Evolutionary conservation across 2,888 invertebrate species (phyloP).

Genomic region (Escarpia spicata): DNA sequence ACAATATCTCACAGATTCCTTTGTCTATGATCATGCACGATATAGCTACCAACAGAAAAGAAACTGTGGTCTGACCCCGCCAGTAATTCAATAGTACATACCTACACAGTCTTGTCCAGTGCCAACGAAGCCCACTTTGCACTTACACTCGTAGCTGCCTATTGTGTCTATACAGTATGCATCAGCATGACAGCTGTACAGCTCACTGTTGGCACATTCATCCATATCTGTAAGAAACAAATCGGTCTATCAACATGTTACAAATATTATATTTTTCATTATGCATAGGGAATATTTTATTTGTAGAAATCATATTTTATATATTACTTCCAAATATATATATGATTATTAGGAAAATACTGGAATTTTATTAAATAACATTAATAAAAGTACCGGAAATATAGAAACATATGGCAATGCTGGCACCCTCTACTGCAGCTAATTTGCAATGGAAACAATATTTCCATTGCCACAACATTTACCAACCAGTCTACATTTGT

Average conservation of each 20-base stretch:
- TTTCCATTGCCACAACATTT: background rate
- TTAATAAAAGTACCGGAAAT: too few relatives aligned
- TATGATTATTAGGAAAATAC: too few relatives aligned
- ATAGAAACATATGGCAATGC: too few relatives aligned
- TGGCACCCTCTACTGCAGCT: too few relatives aligned
- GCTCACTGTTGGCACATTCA: background rate
- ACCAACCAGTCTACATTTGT: background rate
- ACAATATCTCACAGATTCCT: background rate
- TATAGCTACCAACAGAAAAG: background rate
- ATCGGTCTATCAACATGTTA: background rate
- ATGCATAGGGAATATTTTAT: too few relatives aligned
- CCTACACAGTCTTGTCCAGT: background rate
- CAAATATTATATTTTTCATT: background rate
- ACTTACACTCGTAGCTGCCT: conserved; percentile 1
- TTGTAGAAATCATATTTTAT: too few relatives aligned
- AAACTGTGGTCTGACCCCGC: background rate
- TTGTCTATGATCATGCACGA: background rate
- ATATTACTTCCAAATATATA: too few relatives aligned
- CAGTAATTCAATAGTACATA: background rate
- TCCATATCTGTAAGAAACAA: conserved; percentile 7
- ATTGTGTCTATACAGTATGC: background rate
- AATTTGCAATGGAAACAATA: too few relatives aligned
- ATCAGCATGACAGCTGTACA: background rate
- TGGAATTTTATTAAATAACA: too few relatives aligned
- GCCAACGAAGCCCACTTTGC: conserved; percentile 1